Percentiles rank a stretch among this genome's conserved stretches.
These are phyloP conservation scores for Hemiscyllium ocellatum DNA, from an alignment of 2,113 vertebrate genomes.

Conservation along the genomic window DNA sequence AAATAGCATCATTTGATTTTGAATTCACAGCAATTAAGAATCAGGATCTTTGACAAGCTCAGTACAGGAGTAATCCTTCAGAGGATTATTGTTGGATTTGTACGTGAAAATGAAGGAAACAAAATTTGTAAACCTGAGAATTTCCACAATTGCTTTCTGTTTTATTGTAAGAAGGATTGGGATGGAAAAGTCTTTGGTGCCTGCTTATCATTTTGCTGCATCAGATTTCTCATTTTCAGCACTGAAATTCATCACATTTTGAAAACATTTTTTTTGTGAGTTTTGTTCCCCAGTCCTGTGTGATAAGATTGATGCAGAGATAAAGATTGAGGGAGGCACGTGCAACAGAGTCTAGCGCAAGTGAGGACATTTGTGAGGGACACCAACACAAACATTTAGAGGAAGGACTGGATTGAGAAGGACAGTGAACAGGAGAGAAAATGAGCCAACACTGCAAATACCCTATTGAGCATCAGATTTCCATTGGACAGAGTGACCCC, in stretches of 20 bases:
- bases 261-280: not conserved
- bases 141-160: not conserved
- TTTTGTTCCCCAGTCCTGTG: not conserved
- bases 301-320: not conserved
- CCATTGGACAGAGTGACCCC: not conserved
- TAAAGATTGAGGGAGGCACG: not conserved
- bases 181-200: not conserved
- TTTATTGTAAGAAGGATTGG: not conserved
- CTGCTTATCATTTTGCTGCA: not conserved
- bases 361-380: not conserved
- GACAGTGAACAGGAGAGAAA: not conserved
- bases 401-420: not conserved
- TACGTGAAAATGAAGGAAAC: slow-evolving; percentile 5
- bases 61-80: slow-evolving; percentile 3
- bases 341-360: too few species aligned
- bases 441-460: not conserved
- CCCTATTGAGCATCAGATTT: not conserved
- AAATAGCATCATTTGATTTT: slow-evolving; percentile 14
- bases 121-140: not conserved
- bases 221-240: not conserved
- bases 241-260: not conserved
- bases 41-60: slow-evolving; percentile 16
- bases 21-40: slow-evolving; percentile 35
- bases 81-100: slow-evolving; percentile 23
- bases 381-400: not conserved